Base-by-base conservation (phyloP, 2,113 vertebrate genomes). In the Azemiops feae region DNA sequence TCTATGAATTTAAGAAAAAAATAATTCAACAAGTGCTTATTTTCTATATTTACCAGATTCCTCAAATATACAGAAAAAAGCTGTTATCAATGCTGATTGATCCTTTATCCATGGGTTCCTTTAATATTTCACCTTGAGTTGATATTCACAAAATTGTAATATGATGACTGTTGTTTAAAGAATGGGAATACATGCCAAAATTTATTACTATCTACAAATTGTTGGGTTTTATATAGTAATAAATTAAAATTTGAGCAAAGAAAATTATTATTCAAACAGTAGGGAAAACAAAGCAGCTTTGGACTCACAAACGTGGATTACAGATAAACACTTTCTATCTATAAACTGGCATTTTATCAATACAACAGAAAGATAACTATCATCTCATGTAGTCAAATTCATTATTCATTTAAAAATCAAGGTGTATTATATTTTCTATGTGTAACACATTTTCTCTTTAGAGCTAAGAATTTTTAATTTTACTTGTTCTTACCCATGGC, bases 401-500 rank as follows among this genome's bases (percentile, higher is more conserved):
- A 22, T 81, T 81, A 39, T 81, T 81, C 20, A 81, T 81, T 81
- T 43, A 81, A 81, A 81, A 81, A 81, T 81, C 16, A 43, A 43
- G 74, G 18, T 22, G 3, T 39, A 81, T 81, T 39, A 4, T 43
- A 20, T 8, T 8, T 39, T 20, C 34, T 81, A 7, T 39, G 34
- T 81, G 34, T 22, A 81, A 81, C 34, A 22, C 1, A 81, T 22
- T 81, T 43, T 81, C 34, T 81, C 18, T 81, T 81, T 81, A 81
- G 6, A 43, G 74, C 34, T 43, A 81, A 43, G 18, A 43, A 22
- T 81, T 81, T 81, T 81, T 43, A 39, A 81, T 43, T 81, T 81
- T 60, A 88, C 6, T 85, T 88, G 23, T 93, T 96, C 97, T 98
- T 96, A 99, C 99, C 99, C 99, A 99, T 99, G 47, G 99, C 98